Base-by-base conservation (phyloP, 92 coral and sea anemone species). In the Parazoanthus darwini region DNA sequence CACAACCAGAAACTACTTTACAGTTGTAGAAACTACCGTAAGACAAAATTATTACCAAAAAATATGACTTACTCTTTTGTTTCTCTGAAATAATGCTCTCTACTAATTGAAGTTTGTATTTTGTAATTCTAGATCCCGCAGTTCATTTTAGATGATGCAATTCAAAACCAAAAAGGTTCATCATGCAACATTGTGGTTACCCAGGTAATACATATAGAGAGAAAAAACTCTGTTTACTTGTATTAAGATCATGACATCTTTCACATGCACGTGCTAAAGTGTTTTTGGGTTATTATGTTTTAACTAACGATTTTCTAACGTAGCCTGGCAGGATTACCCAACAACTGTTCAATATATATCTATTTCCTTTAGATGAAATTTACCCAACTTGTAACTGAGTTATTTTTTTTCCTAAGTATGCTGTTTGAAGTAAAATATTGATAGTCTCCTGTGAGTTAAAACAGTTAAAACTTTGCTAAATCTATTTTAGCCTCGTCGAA, bases 181-280 rank as follows among this genome's bases (percentile, higher is more conserved):
- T 68, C 79, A 2, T 96, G 99, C 88, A 95, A 96, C 87, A 93
- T 96, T 66, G 89, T 95, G 37, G 98, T 96, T 39, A 96, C 99
- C 48, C 99, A 96, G 98, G 98, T 94, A 91, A 88, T 29, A 29
- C 33, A 29, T 29, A 29, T 38, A 8, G 7, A 63, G 11, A n/a
- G 36, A 26, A 71, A 26, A 29, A 29, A 29, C 20, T 46, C 58
- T 58, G 44, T 85, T 38, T 66, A 29, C 33, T 0, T 29, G 33
- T 29, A 54, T 54, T 54, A 1, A 54, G 13, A 10, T 54, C 18
- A 54, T 7, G 18, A 14, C 11, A 0, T 46, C 7, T 0, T 46
- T 8, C 11, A 46, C 51, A 46, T 54, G 59, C 59, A 54, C 14
- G 59, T 54, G 16, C 59, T 13, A 15, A 54, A 1, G 59, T 13